Evolutionary conservation across 2,888 invertebrate species (phyloP).

Genomic region (Drosophila meridionalis): DNA sequence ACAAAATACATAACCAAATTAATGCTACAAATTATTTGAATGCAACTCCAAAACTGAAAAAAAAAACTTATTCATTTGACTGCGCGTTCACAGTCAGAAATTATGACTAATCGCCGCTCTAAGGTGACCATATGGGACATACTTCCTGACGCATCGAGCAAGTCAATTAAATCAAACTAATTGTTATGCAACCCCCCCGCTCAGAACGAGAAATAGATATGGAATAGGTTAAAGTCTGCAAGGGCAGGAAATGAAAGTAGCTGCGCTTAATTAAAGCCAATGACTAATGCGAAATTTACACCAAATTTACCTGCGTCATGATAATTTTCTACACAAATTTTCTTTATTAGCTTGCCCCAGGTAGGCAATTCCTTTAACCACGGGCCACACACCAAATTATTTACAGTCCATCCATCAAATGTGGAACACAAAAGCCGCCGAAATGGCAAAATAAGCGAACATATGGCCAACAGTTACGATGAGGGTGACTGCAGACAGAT

Average conservation of each 20-base stretch:
- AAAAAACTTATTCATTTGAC: slow-evolving; percentile 21
- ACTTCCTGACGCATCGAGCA: slow-evolving; percentile 27
- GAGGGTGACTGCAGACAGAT: slow-evolving; percentile 28
- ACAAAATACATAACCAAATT: slow-evolving; percentile 36
- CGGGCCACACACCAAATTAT: slow-evolving; percentile 54
- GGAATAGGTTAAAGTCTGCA: background rate
- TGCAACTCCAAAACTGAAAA: slow-evolving; percentile 9
- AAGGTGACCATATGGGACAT: slow-evolving; percentile 59
- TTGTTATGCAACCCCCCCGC: slow-evolving; percentile 42
- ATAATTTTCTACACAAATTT: slow-evolving; percentile 34
- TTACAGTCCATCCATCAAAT: slow-evolving; percentile 60
- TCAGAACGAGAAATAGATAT: slow-evolving; percentile 4
- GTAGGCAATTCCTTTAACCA: slow-evolving; percentile 41
- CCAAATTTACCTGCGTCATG: slow-evolving; percentile 43
- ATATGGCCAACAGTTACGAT: slow-evolving; percentile 41
- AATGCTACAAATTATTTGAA: slow-evolving; percentile 44
- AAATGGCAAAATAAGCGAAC: slow-evolving; percentile 54
- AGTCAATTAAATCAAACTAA: slow-evolving; percentile 55
- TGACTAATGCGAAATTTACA: slow-evolving; percentile 54
- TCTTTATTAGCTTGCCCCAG: slow-evolving; percentile 41
- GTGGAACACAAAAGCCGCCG: slow-evolving; percentile 45
- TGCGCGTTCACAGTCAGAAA: slow-evolving; percentile 38
- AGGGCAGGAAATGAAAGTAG: slow-evolving; percentile 37
- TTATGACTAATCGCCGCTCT: slow-evolving; percentile 57
- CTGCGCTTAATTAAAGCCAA: slow-evolving; percentile 55